Conservation (phyloP, 1,140 invertebrate species). For the Eulimnadia texana region DNA sequence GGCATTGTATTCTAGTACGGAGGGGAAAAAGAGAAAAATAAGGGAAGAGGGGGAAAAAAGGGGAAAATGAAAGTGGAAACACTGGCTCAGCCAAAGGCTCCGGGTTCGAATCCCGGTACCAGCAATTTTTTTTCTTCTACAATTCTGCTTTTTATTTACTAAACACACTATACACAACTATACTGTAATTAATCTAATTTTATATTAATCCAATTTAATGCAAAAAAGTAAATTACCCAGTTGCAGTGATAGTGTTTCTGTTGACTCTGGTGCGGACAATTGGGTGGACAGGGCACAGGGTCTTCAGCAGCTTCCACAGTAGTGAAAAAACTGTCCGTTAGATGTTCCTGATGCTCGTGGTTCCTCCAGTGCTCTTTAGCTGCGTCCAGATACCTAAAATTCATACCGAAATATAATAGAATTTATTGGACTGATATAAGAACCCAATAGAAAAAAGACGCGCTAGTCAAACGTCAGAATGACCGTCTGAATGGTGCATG, state of each 20-base stretch:
- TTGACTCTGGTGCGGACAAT: slow-evolving; percentile 58
- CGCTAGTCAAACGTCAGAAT: too few species aligned
- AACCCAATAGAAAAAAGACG: too few species aligned
- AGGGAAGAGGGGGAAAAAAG: too few species aligned
- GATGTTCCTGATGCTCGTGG: slow-evolving; percentile 70
- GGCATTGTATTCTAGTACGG: too few species aligned
- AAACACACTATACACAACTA: too few species aligned
- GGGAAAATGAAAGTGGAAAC: too few species aligned
- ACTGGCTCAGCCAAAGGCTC: too few species aligned
- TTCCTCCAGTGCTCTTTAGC: slow-evolving; percentile 70
- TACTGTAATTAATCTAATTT: background rate
- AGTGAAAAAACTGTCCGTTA: slow-evolving; percentile 63
- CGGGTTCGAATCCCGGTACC: too few species aligned
- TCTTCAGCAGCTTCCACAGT: slow-evolving; percentile 40
- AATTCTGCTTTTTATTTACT: too few species aligned
- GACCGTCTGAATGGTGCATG: too few species aligned
- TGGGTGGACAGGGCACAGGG: slow-evolving; percentile 40
- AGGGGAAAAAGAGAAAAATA: too few species aligned
- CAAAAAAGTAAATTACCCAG: slow-evolving; percentile 30
- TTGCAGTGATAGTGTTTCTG: slow-evolving; percentile 73
- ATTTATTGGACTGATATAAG: slow-evolving; percentile 21
- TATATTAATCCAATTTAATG: background rate
- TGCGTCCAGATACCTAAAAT: slow-evolving; percentile 51
- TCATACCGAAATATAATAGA: slow-evolving; percentile 18
- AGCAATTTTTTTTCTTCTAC: too few species aligned